These are phyloP conservation scores for Axinella damicornis DNA, from an alignment of 37 sponge, comb jelly and placozoan species.

Conservation along the genomic window DNA sequence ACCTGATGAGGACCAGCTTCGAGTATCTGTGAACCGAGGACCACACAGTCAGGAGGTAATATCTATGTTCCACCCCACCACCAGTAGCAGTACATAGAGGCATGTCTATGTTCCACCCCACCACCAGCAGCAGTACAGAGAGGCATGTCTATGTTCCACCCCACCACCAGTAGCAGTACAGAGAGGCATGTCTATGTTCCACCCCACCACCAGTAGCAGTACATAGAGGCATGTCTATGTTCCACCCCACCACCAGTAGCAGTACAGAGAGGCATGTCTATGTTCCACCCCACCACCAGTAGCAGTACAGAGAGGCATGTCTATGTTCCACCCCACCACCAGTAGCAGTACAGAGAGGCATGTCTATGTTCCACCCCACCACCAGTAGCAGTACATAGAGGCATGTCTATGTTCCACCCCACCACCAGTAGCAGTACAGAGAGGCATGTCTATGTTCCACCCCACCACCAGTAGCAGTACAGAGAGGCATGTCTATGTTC, in stretches of 20 bases:
- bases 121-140: not conserved
- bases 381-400: not conserved
- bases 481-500: not conserved
- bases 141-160: not conserved
- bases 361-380: not conserved
- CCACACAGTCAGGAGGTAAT: not conserved
- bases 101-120: slow-evolving; percentile 3
- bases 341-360: not conserved
- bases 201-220: not conserved
- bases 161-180: not conserved
- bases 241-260: not conserved
- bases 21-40: slow-evolving; percentile 53
- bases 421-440: not conserved
- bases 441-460: not conserved
- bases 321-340: slow-evolving; percentile 2
- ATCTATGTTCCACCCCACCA: not conserved
- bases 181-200: not conserved
- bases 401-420: not conserved
- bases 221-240: not conserved
- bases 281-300: slow-evolving; percentile 3
- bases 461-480: not conserved
- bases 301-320: not conserved
- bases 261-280: not conserved
- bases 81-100: not conserved
- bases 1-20: slow-evolving; percentile 52